Evolutionary conservation across 2,113 vertebrate genomes (phyloP).

Genomic region (Brachyhypopomus occidentalis): DNA sequence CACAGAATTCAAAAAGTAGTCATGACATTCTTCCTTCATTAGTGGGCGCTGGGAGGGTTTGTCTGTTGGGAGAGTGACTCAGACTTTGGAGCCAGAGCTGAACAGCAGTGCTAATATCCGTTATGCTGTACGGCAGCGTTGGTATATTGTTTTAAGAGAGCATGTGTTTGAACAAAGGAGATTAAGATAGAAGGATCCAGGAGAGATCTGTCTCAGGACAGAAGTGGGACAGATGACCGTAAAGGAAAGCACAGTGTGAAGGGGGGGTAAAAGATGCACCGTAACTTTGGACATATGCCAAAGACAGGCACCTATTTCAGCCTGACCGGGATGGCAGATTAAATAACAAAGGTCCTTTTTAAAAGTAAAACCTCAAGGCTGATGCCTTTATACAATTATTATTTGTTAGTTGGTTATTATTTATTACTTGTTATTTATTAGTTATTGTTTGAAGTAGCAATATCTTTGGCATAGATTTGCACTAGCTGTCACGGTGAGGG

Average conservation of each 20-base stretch:
- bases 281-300: neutral
- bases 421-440: neutral
- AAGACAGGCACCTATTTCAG: neutral
- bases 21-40: slow-evolving; percentile 31
- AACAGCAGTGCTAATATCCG: slow-evolving; percentile 44
- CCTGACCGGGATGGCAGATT: slow-evolving; percentile 2
- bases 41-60: slow-evolving; percentile 22
- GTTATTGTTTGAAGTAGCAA: slow-evolving; percentile 2
- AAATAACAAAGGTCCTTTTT: neutral
- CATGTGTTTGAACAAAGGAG: slow-evolving; percentile 52
- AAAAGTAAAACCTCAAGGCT: neutral
- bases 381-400: neutral
- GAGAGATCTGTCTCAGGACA: slow-evolving; percentile 12
- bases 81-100: slow-evolving; percentile 23
- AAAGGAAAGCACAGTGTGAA: neutral
- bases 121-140: slow-evolving; percentile 33
- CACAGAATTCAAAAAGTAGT: slow-evolving; percentile 1
- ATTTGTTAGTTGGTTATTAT: neutral
- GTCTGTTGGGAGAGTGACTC: slow-evolving; percentile 28
- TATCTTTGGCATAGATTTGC: neutral
- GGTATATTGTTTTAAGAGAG: slow-evolving; percentile 55
- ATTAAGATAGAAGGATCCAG: slow-evolving; percentile 44
- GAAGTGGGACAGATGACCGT: neutral
- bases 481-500: no score
- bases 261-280: neutral